These are phyloP conservation scores for Liopterus haemorrhoidalis DNA, from an alignment of 2,888 invertebrate species.

Conservation along the genomic window DNA sequence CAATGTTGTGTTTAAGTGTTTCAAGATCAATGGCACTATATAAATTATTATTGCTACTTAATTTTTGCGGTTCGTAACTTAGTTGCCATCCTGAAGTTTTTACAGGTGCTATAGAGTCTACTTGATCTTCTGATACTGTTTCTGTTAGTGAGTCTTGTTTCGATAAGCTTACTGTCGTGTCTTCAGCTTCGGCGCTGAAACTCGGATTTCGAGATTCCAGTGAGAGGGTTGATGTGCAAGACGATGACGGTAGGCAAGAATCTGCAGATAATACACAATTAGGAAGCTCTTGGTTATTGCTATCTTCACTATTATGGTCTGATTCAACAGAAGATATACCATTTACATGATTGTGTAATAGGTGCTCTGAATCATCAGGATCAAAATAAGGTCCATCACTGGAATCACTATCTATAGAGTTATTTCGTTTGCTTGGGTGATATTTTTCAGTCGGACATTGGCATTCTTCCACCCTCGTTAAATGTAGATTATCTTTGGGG, in stretches of 20 bases:
- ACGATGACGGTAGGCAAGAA: neutral
- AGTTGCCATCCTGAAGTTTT: conserved; percentile 14
- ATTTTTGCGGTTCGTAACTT: conserved; percentile 13
- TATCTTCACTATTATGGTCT: no score
- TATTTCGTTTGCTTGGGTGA: conserved; percentile 40
- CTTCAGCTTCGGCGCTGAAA: neutral
- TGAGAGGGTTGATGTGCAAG: neutral
- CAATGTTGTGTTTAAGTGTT: conserved; percentile 10
- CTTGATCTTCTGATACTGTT: neutral
- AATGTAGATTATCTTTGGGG: conserved; percentile 34
- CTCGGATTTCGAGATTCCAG: neutral
- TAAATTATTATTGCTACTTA: conserved; percentile 12
- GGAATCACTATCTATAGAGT: conserved; percentile 45
- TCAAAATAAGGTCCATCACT: conserved; percentile 50
- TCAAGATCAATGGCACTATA: conserved; percentile 20
- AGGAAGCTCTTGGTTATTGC: neutral
- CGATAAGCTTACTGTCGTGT: no score
- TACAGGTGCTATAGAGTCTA: neutral
- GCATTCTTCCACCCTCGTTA: conserved; percentile 36
- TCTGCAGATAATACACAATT: neutral
- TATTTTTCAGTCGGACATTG: conserved; percentile 50
- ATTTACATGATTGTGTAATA: conserved; percentile 25
- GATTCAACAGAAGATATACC: conserved; percentile 15
- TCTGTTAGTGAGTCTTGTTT: conserved; percentile 8
- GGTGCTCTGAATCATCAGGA: conserved; percentile 38